A percentile compares a stretch with the other conserved stretches of the same genome.
Evolutionary conservation across 2,113 vertebrate genomes (phyloP).

Genomic region (Ptyas mucosa): DNA sequence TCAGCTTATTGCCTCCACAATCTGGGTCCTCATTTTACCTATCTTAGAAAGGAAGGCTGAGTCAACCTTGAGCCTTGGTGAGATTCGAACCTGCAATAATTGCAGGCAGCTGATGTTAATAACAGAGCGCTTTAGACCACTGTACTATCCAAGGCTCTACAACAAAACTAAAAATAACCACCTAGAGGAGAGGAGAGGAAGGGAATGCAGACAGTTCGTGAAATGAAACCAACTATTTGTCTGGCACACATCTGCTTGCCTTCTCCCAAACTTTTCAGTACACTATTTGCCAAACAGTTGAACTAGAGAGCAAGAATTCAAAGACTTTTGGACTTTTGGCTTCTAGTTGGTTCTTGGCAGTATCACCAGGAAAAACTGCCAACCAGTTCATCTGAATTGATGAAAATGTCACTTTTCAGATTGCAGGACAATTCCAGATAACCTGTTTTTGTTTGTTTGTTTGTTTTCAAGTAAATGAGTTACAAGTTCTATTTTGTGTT

Average conservation of each 20-base stretch:
- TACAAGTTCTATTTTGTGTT: neutral
- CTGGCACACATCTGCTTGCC: neutral
- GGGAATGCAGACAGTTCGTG: neutral
- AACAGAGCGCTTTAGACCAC: too few relatives aligned
- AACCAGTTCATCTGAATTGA: neutral
- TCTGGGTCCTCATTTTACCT: too few relatives aligned
- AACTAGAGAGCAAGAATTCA: neutral
- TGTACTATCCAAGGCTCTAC: too few relatives aligned
- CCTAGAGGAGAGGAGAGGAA: neutral
- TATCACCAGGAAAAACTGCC: neutral
- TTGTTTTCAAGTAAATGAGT: neutral
- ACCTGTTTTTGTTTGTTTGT: neutral
- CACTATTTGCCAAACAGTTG: neutral
- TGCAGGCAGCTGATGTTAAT: too few relatives aligned
- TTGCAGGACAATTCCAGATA: neutral
- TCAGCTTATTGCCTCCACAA: too few relatives aligned
- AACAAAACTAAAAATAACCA: neutral
- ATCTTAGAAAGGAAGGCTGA: too few relatives aligned
- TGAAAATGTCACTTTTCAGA: neutral
- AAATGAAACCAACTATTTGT: neutral
- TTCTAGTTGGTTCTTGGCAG: neutral
- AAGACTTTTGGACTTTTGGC: neutral
- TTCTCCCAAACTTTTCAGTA: neutral
- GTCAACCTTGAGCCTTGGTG: too few relatives aligned
- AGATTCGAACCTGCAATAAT: too few relatives aligned